Conservation (phyloP, 2,888 invertebrate genomes). For the Neocrepidodera transversa region DNA sequence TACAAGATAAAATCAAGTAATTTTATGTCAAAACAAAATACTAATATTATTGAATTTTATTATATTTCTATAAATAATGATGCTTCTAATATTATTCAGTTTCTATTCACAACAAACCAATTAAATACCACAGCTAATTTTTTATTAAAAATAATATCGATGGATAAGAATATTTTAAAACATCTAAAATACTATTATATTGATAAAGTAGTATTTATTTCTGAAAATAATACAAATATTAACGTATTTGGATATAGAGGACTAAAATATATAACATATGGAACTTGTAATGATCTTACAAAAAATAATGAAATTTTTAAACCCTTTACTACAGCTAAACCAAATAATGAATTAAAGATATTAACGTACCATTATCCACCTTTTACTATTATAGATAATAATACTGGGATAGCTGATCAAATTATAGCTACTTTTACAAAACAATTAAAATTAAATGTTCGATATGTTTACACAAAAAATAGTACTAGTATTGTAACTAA, state of each 20-base stretch:
- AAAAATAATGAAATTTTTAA: background rate
- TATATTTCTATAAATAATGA: background rate
- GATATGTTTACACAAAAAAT: background rate
- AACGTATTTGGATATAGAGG: background rate
- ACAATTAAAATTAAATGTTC: too few relatives aligned
- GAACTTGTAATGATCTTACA: background rate
- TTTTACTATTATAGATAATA: background rate
- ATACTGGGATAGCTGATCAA: background rate
- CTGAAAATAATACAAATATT: too few relatives aligned
- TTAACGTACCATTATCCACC: background rate
- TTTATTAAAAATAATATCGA: background rate
- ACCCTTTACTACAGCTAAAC: background rate
- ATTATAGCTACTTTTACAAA: too few relatives aligned
- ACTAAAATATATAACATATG: background rate
- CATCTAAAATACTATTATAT: background rate
- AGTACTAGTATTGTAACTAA: background rate
- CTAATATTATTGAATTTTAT: background rate
- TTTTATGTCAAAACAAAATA: background rate
- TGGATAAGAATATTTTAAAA: background rate
- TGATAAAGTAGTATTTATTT: background rate
- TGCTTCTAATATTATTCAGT: background rate
- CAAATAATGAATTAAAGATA: background rate
- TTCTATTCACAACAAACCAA: background rate
- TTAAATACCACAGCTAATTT: background rate
- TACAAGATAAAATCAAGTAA: background rate